Base-by-base conservation (phyloP, 37 sponge, comb jelly and placozoan genomes). In the Beroe forskalii region DNA sequence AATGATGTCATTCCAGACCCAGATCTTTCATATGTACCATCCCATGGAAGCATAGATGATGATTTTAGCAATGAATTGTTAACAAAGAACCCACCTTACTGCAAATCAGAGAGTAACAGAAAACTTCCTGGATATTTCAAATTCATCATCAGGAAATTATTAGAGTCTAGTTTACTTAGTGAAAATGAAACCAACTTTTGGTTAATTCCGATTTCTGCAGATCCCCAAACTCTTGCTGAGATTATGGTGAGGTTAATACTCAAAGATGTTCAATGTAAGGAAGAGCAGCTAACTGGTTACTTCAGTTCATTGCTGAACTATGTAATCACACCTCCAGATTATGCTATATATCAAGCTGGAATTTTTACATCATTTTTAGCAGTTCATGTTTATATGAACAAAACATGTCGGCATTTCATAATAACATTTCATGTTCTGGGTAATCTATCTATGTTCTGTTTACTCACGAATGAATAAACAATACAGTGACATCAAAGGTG, bases 1-100 rank as follows among this genome's bases (percentile, higher is more conserved):
- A 38, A 38, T 27, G 86, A 80, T 42, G 86, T 20, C 3, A n/a
- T 42, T 6, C 86, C 86, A 33, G 86, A 80, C 31, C 86, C 86
- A 6, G 86, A 80, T 27, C 42, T 80, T 23, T 28, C 72, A 33
- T 37, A 33, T 32, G 32, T 14, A 6, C 2, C 12, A 9, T 36
- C 39, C 1, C 72, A 35, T 69, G 38, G 32, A 27, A 69, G 32
- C 72, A 22, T n/a, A 63, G n/a, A n/a, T n/a, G 66, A 24, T 23
- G n/a, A 63, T 28, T 30, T 4, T 63, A 30, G 66, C 20, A n/a
- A 20, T 3, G 25, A 63, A 19, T 63, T 9, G 17, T 25, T n/a
- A 24, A 8, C 6, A 25, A 3, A 72, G 40, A 72, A 38, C 28
- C 4, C 38, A 36, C 39, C 28, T 72, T 38, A 3, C 1, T 4